phyloP scores from a whole-genome alignment of 2,888 invertebrate genomes.

The Pachycephus smyrnensis region DNA sequence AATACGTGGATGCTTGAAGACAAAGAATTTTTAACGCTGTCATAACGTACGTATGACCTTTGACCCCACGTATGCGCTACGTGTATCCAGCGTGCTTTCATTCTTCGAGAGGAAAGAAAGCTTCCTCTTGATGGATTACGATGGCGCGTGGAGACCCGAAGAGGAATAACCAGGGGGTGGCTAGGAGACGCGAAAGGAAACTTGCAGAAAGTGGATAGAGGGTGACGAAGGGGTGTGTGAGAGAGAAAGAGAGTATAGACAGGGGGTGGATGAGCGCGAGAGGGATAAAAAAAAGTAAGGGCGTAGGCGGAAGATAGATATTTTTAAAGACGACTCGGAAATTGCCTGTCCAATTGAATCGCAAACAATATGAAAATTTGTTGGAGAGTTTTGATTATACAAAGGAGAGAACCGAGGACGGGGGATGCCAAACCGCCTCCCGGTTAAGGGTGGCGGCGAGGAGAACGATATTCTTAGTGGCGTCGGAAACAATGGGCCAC shows the following conservation, averaged over 20 bases:
- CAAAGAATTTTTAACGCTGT: not conserved
- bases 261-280: conserved; percentile 25
- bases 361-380: conserved; percentile 66
- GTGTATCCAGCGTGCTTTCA: not conserved
- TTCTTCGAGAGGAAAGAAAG: not conserved
- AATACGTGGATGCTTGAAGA: not conserved
- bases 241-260: not conserved
- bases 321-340: conserved; percentile 62
- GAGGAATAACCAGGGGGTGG: not conserved
- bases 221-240: not conserved
- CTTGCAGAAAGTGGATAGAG: not conserved
- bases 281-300: conserved; percentile 22
- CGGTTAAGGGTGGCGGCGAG: conserved; percentile 39
- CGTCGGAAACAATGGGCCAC: conserved; percentile 58
- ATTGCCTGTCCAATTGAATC: conserved; percentile 66
- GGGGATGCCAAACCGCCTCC: conserved; percentile 36
- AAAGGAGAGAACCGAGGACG: conserved; percentile 49
- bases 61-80: too few species aligned
- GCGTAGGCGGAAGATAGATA: conserved; percentile 43
- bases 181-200: not conserved
- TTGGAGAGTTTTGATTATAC: conserved; percentile 66
- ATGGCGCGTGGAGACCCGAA: not conserved
- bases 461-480: conserved; percentile 52
- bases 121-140: not conserved
- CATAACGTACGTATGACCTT: too few species aligned